These are phyloP conservation scores for Clupea harengus DNA, from an alignment of 2,113 vertebrate genomes.

Conservation along the genomic window DNA sequence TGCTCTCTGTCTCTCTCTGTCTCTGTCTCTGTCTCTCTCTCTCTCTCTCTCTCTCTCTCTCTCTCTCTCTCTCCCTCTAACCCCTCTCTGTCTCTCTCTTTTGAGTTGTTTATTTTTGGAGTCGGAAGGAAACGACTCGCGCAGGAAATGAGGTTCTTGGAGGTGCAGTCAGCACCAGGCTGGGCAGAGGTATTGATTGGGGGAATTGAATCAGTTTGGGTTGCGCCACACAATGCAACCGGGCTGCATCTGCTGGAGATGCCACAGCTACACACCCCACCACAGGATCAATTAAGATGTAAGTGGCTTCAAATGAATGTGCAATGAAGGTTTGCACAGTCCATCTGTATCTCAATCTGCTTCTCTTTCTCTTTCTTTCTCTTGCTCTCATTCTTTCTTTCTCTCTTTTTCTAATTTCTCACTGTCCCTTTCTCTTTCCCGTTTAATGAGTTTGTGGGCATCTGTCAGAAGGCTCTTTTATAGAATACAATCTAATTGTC, in stretches of 20 bases:
- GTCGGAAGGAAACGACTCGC: conserved; percentile 39
- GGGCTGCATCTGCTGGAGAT: conserved; percentile 62
- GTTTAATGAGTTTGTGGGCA: neutral
- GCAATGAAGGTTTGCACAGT: conserved; percentile 63
- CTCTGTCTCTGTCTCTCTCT: neutral
- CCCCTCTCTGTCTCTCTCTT: neutral
- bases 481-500: neutral
- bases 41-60: neutral
- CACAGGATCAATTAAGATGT: conserved; percentile 59
- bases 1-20: neutral
- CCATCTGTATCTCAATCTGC: conserved; percentile 67
- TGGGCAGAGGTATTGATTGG: conserved; percentile 49
- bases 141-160: conserved; percentile 55
- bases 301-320: conserved; percentile 61
- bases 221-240: conserved; percentile 50
- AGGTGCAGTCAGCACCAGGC: conserved; percentile 48
- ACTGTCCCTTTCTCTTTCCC: neutral
- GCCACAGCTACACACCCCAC: conserved; percentile 53
- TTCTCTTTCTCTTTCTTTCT: conserved; percentile 3
- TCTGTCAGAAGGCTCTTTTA: neutral
- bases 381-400: neutral
- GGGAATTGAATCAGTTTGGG: conserved; percentile 52
- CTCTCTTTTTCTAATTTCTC: neutral
- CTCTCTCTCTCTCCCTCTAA: too few species aligned
- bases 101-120: conserved; percentile 28